A percentile compares a stretch with the other conserved stretches of the same genome.
Conservation (phyloP, 2,888 invertebrate genomes). For the Meganola albula region DNA sequence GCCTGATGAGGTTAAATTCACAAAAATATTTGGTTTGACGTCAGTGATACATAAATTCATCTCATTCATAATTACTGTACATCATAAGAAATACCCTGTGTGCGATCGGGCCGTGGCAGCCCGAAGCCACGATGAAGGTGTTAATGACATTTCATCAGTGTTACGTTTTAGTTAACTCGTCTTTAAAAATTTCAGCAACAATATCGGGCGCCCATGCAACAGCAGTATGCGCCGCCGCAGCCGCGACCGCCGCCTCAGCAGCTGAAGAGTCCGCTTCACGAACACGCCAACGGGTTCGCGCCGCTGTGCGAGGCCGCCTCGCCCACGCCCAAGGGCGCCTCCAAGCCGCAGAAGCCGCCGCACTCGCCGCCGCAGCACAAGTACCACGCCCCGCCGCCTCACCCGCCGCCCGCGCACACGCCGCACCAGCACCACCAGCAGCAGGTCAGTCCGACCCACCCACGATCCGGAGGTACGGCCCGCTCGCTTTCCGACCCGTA, state of each 20-base stretch:
- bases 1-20: too few species aligned
- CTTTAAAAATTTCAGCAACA: conserved; percentile 47
- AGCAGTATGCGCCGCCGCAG: conserved; percentile 62
- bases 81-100: too few species aligned
- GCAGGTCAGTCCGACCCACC: conserved; percentile 13
- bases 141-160: too few species aligned
- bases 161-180: too few species aligned
- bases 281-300: conserved; percentile 72
- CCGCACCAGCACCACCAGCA: conserved; percentile 64
- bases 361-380: conserved; percentile 73
- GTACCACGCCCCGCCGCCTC: conserved; percentile 37
- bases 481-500: too few species aligned
- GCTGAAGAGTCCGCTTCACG: conserved; percentile 78
- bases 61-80: too few species aligned
- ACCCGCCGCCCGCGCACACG: conserved; percentile 54
- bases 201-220: conserved; percentile 65
- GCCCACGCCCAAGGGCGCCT: conserved; percentile 67
- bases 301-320: conserved; percentile 80
- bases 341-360: conserved; percentile 59
- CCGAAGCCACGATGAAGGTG: too few species aligned
- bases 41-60: too few species aligned
- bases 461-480: neutral
- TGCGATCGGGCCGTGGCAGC: too few species aligned
- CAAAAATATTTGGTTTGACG: too few species aligned
- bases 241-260: conserved; percentile 67